These are phyloP conservation scores for Atta texana DNA, from an alignment of 1,140 invertebrate species.

Conservation along the genomic window DNA sequence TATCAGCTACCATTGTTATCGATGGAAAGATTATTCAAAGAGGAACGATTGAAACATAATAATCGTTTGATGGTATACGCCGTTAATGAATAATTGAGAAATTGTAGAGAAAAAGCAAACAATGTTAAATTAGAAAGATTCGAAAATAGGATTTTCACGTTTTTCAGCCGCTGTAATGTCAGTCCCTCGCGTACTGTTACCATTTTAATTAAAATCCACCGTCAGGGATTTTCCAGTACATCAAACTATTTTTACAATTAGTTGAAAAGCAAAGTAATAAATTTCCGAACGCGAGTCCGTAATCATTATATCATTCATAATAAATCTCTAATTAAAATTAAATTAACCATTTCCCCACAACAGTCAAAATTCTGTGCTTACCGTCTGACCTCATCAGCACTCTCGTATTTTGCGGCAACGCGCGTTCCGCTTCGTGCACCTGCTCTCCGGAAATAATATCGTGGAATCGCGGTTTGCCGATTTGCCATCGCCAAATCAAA, in stretches of 20 bases:
- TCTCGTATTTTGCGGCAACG: slow-evolving; percentile 27
- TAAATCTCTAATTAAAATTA: slow-evolving; percentile 64
- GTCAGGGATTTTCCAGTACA: not conserved
- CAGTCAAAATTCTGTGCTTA: slow-evolving; percentile 44
- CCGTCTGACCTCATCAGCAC: slow-evolving; percentile 10
- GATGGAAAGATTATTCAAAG: slow-evolving; percentile 37
- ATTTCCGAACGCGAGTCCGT: not conserved
- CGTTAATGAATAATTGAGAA: slow-evolving; percentile 26
- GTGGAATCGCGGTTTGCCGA: slow-evolving; percentile 42
- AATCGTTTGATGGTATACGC: slow-evolving; percentile 20
- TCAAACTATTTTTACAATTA: slow-evolving; percentile 44
- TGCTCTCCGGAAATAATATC: slow-evolving; percentile 68
- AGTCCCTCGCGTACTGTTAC: not conserved
- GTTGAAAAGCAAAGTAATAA: slow-evolving; percentile 14
- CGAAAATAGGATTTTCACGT: slow-evolving; percentile 22
- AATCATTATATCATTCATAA: slow-evolving; percentile 24
- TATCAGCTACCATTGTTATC: slow-evolving; percentile 15
- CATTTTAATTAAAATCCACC: slow-evolving; percentile 53
- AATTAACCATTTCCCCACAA: slow-evolving; percentile 50
- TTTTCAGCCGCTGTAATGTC: slow-evolving; percentile 12
- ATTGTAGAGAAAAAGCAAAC: slow-evolving; percentile 19
- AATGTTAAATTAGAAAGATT: slow-evolving; percentile 46
- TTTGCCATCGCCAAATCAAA: slow-evolving; percentile 63
- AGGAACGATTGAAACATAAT: slow-evolving; percentile 31
- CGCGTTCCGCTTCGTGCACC: slow-evolving; percentile 36